These are phyloP conservation scores for Drosophila borborema DNA, from an alignment of 2,888 invertebrate species.

Conservation along the genomic window DNA sequence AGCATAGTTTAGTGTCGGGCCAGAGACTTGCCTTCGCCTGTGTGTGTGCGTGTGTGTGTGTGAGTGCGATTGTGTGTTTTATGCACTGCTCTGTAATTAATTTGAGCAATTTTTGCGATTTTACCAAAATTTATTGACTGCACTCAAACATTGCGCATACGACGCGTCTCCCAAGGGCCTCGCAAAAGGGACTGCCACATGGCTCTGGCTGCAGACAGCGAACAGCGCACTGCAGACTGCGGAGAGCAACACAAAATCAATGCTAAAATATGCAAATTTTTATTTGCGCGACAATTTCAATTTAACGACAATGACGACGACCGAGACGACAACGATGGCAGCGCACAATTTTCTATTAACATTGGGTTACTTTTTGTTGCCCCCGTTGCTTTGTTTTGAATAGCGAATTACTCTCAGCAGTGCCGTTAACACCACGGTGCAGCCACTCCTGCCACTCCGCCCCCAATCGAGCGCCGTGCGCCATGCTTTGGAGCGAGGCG, in stretches of 20 bases:
- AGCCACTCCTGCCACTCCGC: slow-evolving; percentile 8
- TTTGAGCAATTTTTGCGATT: slow-evolving; percentile 59
- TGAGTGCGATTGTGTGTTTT: slow-evolving; percentile 35
- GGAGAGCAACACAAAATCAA: slow-evolving; percentile 60
- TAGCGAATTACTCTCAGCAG: slow-evolving; percentile 80
- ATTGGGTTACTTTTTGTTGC: slow-evolving; percentile 48
- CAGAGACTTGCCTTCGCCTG: slow-evolving; percentile 18
- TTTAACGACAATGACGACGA: slow-evolving; percentile 70
- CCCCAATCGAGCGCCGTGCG: background rate
- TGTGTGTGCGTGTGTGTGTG: slow-evolving; percentile 19
- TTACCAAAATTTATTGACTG: slow-evolving; percentile 65
- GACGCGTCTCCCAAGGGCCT: slow-evolving; percentile 56
- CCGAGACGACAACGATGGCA: slow-evolving; percentile 36
- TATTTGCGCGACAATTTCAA: slow-evolving; percentile 83
- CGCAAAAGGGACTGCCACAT: slow-evolving; percentile 26
- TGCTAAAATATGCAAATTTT: slow-evolving; percentile 84
- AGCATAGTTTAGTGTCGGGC: slow-evolving; percentile 45
- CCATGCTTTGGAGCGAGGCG: slow-evolving; percentile 9
- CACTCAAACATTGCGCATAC: slow-evolving; percentile 69
- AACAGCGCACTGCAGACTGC: background rate
- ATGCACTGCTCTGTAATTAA: slow-evolving; percentile 66
- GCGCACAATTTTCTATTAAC: slow-evolving; percentile 73
- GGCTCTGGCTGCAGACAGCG: background rate
- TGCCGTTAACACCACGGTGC: slow-evolving; percentile 79
- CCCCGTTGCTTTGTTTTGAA: slow-evolving; percentile 40